Conservation (phyloP, 2,888 invertebrate genomes). For the Meandrusa payeni region DNA sequence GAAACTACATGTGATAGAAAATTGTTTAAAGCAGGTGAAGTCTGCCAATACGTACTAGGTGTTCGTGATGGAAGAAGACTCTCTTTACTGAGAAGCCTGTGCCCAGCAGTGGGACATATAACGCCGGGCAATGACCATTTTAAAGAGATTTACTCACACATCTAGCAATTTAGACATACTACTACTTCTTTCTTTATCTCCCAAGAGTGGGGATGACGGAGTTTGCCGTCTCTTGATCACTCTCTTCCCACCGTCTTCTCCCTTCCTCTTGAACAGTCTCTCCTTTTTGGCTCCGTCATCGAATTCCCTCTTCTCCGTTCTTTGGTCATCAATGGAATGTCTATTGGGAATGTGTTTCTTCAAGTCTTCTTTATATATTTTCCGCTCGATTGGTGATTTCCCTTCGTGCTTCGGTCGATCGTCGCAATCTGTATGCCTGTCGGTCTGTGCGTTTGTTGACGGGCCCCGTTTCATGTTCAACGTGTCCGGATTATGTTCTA, state of each 20-base stretch:
- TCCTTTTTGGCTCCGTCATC: conserved; percentile 65
- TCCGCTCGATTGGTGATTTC: conserved; percentile 81
- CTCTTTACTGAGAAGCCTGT: too few relatives aligned
- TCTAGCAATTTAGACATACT: conserved; percentile 92
- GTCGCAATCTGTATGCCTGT: conserved; percentile 31
- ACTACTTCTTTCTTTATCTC: conserved; percentile 90
- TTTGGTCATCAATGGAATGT: conserved; percentile 46
- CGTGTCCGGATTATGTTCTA: conserved; percentile 93
- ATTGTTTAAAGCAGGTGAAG: too few relatives aligned
- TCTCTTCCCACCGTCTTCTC: conserved; percentile 55
- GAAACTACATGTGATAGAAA: too few relatives aligned
- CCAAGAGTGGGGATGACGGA: conserved; percentile 64
- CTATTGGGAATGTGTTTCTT: conserved; percentile 35
- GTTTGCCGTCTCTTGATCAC: conserved; percentile 59
- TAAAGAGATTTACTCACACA: conserved; percentile 68
- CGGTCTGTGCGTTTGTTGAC: conserved; percentile 32
- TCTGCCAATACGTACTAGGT: too few relatives aligned
- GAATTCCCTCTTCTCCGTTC: conserved; percentile 68
- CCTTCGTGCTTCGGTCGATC: conserved; percentile 38
- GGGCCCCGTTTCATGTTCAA: conserved; percentile 34
- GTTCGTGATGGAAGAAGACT: too few relatives aligned
- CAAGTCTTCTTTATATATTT: conserved; percentile 43
- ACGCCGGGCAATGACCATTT: too few relatives aligned
- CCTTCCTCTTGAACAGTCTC: conserved; percentile 69
- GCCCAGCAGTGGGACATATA: too few relatives aligned